Percentiles rank a stretch among this genome's conserved stretches.
Evolutionary conservation across 2,888 invertebrate species (phyloP).

Genomic region (Rhingia campestris): DNA sequence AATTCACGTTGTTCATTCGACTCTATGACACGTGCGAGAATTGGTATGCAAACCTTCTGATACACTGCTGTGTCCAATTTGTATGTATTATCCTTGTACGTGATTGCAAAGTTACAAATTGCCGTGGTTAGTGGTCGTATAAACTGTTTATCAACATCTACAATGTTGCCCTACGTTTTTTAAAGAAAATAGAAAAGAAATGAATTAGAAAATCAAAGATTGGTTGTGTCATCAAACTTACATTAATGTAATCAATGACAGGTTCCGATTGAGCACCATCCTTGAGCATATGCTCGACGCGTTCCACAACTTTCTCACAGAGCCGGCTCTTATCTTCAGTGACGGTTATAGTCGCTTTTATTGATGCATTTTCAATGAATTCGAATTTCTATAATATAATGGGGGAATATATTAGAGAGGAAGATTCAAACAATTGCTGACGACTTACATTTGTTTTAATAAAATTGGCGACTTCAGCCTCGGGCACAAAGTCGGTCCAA

Average conservation of each 20-base stretch:
- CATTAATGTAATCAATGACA: conserved; percentile 86
- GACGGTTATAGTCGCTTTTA: conserved; percentile 76
- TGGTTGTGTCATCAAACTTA: conserved; percentile 80
- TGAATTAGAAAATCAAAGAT: not conserved
- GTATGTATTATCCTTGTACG: conserved; percentile 78
- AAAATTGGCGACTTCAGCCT: conserved; percentile 83
- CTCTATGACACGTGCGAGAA: conserved; percentile 84
- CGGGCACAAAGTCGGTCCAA: conserved; percentile 84
- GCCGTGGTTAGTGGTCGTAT: conserved; percentile 87
- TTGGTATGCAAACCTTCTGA: conserved; percentile 80
- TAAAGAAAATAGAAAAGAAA: conserved; percentile 16
- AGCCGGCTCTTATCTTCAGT: conserved; percentile 77
- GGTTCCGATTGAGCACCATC: conserved; percentile 84
- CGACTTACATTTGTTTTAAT: conserved; percentile 82
- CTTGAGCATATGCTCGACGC: conserved; percentile 84
- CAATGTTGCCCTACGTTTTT: conserved; percentile 79
- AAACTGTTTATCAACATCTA: conserved; percentile 85
- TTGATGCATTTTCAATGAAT: conserved; percentile 82
- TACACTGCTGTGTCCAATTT: conserved; percentile 79
- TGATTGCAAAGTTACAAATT: conserved; percentile 84
- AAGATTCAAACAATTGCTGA: not conserved
- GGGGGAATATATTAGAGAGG: not conserved
- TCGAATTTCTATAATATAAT: conserved; percentile 83
- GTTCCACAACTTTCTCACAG: conserved; percentile 83
- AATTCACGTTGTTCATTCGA: conserved; percentile 88